Conservation (phyloP, 2,888 invertebrate species). For the Aradus depressus region DNA sequence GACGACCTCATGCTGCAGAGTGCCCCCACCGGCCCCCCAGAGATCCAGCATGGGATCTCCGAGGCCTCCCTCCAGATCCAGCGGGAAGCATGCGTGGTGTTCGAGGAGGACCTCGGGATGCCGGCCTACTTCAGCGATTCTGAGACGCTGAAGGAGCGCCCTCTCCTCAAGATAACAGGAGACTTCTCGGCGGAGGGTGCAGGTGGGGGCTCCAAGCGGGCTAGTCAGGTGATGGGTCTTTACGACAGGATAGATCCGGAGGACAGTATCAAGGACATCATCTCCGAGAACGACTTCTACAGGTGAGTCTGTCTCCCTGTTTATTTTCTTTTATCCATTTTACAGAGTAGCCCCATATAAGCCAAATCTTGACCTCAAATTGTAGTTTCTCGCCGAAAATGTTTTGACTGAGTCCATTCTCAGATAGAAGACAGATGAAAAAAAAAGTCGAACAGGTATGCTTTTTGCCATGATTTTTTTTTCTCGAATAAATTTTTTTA, state of each 20-base stretch:
- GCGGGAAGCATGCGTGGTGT: slow-evolving; percentile 34
- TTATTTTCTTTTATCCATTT: too few relatives aligned
- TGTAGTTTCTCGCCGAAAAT: too few relatives aligned
- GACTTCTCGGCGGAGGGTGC: slow-evolving; percentile 34
- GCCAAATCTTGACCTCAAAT: too few relatives aligned
- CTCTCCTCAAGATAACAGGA: slow-evolving; percentile 31
- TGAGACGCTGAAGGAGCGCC: slow-evolving; percentile 29
- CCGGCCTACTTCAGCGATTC: slow-evolving; percentile 33
- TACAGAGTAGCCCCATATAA: too few relatives aligned
- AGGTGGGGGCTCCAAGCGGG: slow-evolving; percentile 36
- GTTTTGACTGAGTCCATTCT: too few relatives aligned
- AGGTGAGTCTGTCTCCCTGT: slow-evolving; percentile 37
- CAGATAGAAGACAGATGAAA: too few relatives aligned
- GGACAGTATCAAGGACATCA: slow-evolving; percentile 50
- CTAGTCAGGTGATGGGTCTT: slow-evolving; percentile 37
- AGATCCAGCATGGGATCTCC: slow-evolving; percentile 39
- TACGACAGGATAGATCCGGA: slow-evolving; percentile 50
- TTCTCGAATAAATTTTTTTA: too few relatives aligned
- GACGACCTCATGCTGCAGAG: slow-evolving; percentile 43
- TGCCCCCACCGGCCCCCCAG: slow-evolving; percentile 37
- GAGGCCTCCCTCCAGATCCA: slow-evolving; percentile 32
- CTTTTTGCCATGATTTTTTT: too few relatives aligned
- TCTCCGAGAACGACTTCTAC: slow-evolving; percentile 51
- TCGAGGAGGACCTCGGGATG: slow-evolving; percentile 34
- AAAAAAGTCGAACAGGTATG: too few relatives aligned